A percentile compares a stretch with the other conserved stretches of the same genome.
Evolutionary conservation across 1,140 invertebrate genomes (phyloP).

Genomic region (Thaumatotibia leucotreta): DNA sequence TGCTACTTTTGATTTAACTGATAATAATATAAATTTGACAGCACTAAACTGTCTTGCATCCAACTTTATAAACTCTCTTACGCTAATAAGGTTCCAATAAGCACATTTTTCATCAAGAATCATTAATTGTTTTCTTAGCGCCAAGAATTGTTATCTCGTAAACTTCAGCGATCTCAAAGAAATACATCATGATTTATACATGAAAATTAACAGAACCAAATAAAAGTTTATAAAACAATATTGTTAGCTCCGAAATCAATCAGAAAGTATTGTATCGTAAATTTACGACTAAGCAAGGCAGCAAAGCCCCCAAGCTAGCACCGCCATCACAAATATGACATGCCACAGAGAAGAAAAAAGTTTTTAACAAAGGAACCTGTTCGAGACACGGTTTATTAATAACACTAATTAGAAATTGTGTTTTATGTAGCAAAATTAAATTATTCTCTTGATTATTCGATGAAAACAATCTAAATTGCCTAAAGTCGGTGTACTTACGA

Average conservation of each 20-base stretch:
- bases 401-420: too few relatives aligned
- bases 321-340: slow-evolving; percentile 39
- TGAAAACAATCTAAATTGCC: too few relatives aligned
- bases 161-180: slow-evolving; percentile 30
- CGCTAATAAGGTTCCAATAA: slow-evolving; percentile 49
- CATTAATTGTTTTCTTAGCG: slow-evolving; percentile 45
- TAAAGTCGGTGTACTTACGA: too few relatives aligned
- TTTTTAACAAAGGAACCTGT: not conserved
- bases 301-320: slow-evolving; percentile 55
- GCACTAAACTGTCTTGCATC: slow-evolving; percentile 5
- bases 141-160: slow-evolving; percentile 35
- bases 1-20: slow-evolving; percentile 25
- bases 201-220: slow-evolving; percentile 26
- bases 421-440: too few relatives aligned
- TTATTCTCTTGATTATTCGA: too few relatives aligned
- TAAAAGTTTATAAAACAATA: slow-evolving; percentile 29
- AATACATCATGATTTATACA: slow-evolving; percentile 38
- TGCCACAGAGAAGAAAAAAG: slow-evolving; percentile 10
- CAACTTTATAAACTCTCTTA: slow-evolving; percentile 25
- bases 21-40: slow-evolving; percentile 16
- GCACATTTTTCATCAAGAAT: slow-evolving; percentile 45
- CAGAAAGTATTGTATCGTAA: slow-evolving; percentile 37
- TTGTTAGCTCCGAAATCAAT: slow-evolving; percentile 27
- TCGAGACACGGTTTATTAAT: not conserved
- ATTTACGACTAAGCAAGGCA: slow-evolving; percentile 48